Percentiles rank a stretch among this genome's conserved stretches.
These are phyloP conservation scores for Scomber scombrus DNA, from an alignment of 2,113 vertebrate species.

Conservation along the genomic window DNA sequence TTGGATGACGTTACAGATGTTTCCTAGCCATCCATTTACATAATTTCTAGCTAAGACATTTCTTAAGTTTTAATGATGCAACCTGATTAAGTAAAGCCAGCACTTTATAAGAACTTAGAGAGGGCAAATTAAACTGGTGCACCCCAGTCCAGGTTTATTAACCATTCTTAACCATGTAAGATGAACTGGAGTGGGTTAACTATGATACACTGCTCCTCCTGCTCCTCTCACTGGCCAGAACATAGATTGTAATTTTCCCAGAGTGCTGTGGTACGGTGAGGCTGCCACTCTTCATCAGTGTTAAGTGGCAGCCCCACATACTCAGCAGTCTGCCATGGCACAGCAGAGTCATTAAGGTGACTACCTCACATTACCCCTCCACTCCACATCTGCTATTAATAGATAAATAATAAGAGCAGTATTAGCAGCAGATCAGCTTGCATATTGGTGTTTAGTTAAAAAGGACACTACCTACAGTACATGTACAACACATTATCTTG, in stretches of 20 bases:
- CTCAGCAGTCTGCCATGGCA: conserved; percentile 41
- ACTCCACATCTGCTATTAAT: conserved; percentile 35
- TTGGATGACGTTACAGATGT: too few relatives aligned
- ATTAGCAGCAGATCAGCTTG: conserved; percentile 7
- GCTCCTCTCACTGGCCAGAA: neutral
- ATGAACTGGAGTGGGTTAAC: neutral
- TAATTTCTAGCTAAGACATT: too few relatives aligned
- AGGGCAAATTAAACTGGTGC: too few relatives aligned
- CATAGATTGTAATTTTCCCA: conserved; percentile 30
- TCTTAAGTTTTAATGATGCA: too few relatives aligned
- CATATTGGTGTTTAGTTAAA: neutral
- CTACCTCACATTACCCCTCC: conserved; percentile 14
- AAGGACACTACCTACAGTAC: neutral
- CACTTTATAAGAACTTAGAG: too few relatives aligned
- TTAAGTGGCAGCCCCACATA: conserved; percentile 35
- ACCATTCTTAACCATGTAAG: neutral
- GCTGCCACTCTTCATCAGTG: conserved; percentile 45
- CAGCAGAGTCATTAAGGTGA: conserved; percentile 49
- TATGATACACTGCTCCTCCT: neutral
- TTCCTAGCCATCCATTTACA: too few relatives aligned
- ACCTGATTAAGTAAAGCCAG: too few relatives aligned
- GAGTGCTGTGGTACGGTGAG: conserved; percentile 49
- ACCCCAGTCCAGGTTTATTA: neutral
- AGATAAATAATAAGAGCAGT: conserved; percentile 1
- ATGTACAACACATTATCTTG: neutral